These are phyloP conservation scores for Coremacera marginata DNA, from an alignment of 2,888 invertebrate species.

Conservation along the genomic window DNA sequence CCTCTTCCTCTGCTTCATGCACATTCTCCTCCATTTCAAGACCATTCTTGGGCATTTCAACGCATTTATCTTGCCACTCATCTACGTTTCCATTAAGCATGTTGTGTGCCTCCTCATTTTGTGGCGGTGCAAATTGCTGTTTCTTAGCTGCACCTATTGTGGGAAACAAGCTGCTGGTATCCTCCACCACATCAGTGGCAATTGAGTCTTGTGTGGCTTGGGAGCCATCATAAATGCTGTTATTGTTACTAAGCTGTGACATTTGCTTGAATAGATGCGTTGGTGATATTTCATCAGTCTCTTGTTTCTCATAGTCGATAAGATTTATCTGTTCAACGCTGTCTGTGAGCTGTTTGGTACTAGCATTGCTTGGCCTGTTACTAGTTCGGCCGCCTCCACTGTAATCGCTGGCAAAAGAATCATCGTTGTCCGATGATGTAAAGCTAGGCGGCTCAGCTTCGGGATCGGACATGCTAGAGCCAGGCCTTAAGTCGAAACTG, in stretches of 20 bases:
- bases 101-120: background rate
- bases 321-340: background rate
- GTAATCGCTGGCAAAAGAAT: conserved; percentile 54
- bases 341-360: background rate
- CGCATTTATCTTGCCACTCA: background rate
- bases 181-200: background rate
- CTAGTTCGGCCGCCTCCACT: conserved; percentile 26
- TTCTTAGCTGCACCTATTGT: background rate
- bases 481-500: conserved; percentile 69
- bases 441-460: conserved; percentile 74
- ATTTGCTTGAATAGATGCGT: conserved; percentile 29
- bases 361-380: background rate
- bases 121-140: background rate
- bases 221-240: conserved; percentile 45
- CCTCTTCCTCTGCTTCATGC: background rate
- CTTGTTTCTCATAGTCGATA: conserved; percentile 1
- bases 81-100: background rate
- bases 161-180: background rate
- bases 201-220: background rate
- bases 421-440: conserved; percentile 64
- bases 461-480: conserved; percentile 78
- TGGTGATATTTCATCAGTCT: background rate
- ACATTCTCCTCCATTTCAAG: background rate
- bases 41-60: background rate
- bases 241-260: conserved; percentile 43